Percentiles rank a stretch among this genome's conserved stretches.
Conservation (phyloP, 2,113 vertebrate genomes). For the Psilopogon haemacephalus region DNA sequence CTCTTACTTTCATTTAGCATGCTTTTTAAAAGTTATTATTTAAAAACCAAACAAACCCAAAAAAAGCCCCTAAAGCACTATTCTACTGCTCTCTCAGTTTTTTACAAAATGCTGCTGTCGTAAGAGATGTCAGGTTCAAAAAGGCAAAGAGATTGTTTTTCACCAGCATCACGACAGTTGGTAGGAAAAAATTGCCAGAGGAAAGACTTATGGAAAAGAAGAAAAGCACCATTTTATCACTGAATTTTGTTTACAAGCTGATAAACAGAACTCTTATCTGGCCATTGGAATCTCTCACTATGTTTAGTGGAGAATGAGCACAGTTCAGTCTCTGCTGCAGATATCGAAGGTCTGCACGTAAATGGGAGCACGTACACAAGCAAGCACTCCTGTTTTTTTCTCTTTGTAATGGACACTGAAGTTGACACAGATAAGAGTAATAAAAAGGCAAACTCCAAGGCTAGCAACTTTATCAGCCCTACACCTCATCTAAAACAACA, state of each 20-base stretch:
- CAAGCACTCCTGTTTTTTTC: not conserved
- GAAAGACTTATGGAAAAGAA: conserved; percentile 29
- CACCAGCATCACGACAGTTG: conserved; percentile 3
- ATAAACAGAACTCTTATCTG: conserved; percentile 35
- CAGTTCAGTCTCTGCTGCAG: not conserved
- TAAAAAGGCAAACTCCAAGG: conserved; percentile 25
- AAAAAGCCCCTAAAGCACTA: conserved; percentile 12
- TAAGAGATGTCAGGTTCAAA: conserved; percentile 36
- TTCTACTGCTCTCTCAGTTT: not conserved
- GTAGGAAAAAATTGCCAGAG: not conserved
- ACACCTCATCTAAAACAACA: conserved; percentile 72
- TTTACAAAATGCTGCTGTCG: not conserved
- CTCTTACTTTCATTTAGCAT: conserved; percentile 25
- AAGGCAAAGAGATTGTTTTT: conserved; percentile 55
- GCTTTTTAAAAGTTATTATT: not conserved
- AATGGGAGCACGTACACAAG: not conserved
- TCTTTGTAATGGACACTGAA: conserved; percentile 5
- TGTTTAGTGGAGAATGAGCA: not conserved
- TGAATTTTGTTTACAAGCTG: conserved; percentile 27
- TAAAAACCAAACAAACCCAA: not conserved
- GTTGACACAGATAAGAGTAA: conserved; percentile 71
- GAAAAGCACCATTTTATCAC: conserved; percentile 36
- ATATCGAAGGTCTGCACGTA: not conserved
- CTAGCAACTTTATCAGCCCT: conserved; percentile 69
- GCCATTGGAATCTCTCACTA: conserved; percentile 10